Base-by-base conservation (phyloP, 92 coral and sea anemone genomes). In the Montipora capitata region DNA sequence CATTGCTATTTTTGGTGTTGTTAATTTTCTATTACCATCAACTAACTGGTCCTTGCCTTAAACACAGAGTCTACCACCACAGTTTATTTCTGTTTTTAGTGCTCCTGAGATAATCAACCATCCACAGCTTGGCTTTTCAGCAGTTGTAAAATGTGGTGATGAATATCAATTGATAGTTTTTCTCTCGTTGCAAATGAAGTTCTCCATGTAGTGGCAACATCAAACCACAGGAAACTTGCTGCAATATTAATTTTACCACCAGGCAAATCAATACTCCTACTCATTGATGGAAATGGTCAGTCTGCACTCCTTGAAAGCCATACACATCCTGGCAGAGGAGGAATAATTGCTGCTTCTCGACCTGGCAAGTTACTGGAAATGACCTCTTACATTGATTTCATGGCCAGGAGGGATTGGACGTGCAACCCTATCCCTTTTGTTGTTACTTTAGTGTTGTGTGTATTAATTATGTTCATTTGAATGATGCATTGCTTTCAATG, bases 21-120 rank as follows among this genome's bases (percentile, higher is more conserved):
- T 88, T 38, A 88, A 80, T 82, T 88, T 88, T 71, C 82, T 72
- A 10, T 68, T 82, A 69, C 69, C 79, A 11, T 70, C 79, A 11
- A 57, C 74, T 5, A 67, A 77, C 76, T 76, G 90, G 85, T 2
- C 3, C 13, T 70, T 76, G 69, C 77, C 90, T 18, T 76, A 77
- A 5, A 63, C 90, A 6, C 68, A 48, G 6, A 63, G n/a, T 20
- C 65, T 77, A 14, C 63, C 90, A 15, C 43, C 7, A 4, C 3
- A 57, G 15, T 68, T 85, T 64, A 49, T 66, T 65, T n/a, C 40
- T 68, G 27, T 40, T 38, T 85, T 76, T 41, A 82, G 92, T 89
- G 89, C 89, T 7, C 92, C 89, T 48, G 88, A 83, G n/a, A 65
- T 89, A 13, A 88, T 89, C 14, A 57, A 27, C 16, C 92, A 89